Conservation (phyloP, 1,140 invertebrate species). For the Lethrus apterus region DNA sequence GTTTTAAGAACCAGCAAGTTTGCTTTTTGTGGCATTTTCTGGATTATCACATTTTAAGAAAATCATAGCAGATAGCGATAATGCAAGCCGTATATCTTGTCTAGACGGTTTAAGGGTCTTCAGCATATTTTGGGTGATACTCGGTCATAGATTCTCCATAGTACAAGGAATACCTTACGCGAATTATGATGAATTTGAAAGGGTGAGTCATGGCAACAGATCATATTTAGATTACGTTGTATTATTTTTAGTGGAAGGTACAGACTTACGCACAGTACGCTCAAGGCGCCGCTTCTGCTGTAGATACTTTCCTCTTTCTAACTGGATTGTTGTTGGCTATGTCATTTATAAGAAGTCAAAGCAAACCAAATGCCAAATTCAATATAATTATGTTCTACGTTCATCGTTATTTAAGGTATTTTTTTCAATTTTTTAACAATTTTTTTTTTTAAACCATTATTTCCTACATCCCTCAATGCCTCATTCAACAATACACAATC, state of each 20-base stretch:
- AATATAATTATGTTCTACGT: slow-evolving; percentile 14
- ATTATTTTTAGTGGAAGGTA: slow-evolving; percentile 3
- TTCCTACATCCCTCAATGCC: no score
- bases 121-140: slow-evolving; percentile 11
- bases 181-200: not conserved
- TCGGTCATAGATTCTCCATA: slow-evolving; percentile 10
- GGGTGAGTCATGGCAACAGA: not conserved
- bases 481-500: no score
- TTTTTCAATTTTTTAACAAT: no score
- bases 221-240: slow-evolving; percentile 5
- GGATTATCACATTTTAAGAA: not conserved
- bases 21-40: not conserved
- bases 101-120: slow-evolving; percentile 10
- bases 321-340: slow-evolving; percentile 6
- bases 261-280: slow-evolving; percentile 1
- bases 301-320: slow-evolving; percentile 10
- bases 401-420: slow-evolving; percentile 18
- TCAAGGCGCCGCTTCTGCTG: slow-evolving; percentile 6
- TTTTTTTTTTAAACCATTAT: no score
- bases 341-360: slow-evolving; percentile 3
- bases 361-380: slow-evolving; percentile 8
- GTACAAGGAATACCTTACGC: not conserved
- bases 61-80: not conserved
- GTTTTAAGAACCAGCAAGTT: not conserved
- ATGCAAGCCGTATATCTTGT: not conserved